Evolutionary conservation across 1,140 invertebrate genomes (phyloP), one percentile per base, ranked within the genome.

Genomic region (Philotrypesis tridentata): DNA sequence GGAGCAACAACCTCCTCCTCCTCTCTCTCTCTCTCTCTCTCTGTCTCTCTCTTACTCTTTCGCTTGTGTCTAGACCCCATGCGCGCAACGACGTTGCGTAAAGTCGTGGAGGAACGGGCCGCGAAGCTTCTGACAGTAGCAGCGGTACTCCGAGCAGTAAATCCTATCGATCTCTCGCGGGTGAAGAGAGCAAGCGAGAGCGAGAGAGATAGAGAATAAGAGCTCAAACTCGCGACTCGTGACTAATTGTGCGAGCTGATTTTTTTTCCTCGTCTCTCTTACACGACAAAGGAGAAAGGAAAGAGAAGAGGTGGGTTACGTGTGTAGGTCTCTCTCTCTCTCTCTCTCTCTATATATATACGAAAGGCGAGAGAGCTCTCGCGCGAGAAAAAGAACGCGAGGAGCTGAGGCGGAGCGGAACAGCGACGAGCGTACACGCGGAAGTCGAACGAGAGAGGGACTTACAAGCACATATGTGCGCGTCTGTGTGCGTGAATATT

Each of bases 131-230:
- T 17, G 82, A 33, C 43, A 77, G 72, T 77, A 77, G 74, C 27
- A 29, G n/a, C 25, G 37, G 65, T 55, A 40, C 29, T 61, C 33
- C 79, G 77, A 76, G 74, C 78, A 81, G 79, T 84, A 85, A 86
- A 85, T 86, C 75, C 82, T 84, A 86, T 86, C 76, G 85, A 86
- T 86, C 82, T 81, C 31, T 43, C 61, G 31, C 25, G 11, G 2
- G 11, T 8, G 33, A 71, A 71, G n/a, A 21, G 17, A 48, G 23
- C 40, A 65, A n/a, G n/a, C 61, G 37, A 48, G 33, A 6, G 27
- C 4, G 17, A 2, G 25, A 1, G 27, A 17, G 7, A 0, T 11
- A 40, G 6, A 68, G n/a, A 31, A 43, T 43, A 67, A 33, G 37
- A 74, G 55, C 79, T 74, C 27, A 70, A 55, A 25, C 71, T 37